Evolutionary conservation across 1,140 invertebrate species (phyloP).

Genomic region (Chelonus insularis): DNA sequence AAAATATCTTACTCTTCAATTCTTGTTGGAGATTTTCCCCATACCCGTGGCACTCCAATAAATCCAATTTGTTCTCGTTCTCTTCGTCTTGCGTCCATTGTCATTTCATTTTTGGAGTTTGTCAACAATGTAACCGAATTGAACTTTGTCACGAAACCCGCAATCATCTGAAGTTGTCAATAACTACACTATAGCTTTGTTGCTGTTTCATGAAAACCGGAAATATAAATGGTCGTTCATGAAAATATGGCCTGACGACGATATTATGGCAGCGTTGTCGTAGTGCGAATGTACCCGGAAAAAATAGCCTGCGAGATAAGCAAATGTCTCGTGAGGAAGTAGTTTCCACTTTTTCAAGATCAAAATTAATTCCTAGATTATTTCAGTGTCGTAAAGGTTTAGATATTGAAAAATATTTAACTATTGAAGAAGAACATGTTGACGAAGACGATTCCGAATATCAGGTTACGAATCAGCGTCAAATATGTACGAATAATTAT

Average conservation of each 20-base stretch:
- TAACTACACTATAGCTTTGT: too few relatives aligned
- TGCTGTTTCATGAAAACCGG: too few relatives aligned
- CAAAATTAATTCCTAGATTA: slow-evolving; percentile 43
- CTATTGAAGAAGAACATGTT: not conserved
- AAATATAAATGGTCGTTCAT: too few relatives aligned
- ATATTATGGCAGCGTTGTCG: slow-evolving; percentile 5
- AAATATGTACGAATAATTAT: not conserved
- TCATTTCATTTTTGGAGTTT: too few relatives aligned
- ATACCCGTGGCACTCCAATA: slow-evolving; percentile 68
- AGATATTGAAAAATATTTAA: not conserved
- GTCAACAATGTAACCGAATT: too few relatives aligned
- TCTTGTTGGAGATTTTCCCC: slow-evolving; percentile 72
- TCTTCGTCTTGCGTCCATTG: slow-evolving; percentile 66
- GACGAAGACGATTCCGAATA: not conserved
- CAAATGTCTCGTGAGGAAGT: slow-evolving; percentile 48
- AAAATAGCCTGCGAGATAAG: slow-evolving; percentile 29
- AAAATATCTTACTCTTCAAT: slow-evolving; percentile 61
- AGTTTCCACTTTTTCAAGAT: slow-evolving; percentile 36
- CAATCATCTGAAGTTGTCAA: too few relatives aligned
- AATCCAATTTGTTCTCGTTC: slow-evolving; percentile 74
- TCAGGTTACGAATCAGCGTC: slow-evolving; percentile 5
- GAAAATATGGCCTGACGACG: too few relatives aligned
- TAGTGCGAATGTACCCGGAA: slow-evolving; percentile 12
- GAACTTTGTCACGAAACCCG: too few relatives aligned
- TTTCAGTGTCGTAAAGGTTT: slow-evolving; percentile 33